Evolutionary conservation across 2,797 vertebrate genomes (phyloP).

Genomic region (Helarctos malayanus): DNA sequence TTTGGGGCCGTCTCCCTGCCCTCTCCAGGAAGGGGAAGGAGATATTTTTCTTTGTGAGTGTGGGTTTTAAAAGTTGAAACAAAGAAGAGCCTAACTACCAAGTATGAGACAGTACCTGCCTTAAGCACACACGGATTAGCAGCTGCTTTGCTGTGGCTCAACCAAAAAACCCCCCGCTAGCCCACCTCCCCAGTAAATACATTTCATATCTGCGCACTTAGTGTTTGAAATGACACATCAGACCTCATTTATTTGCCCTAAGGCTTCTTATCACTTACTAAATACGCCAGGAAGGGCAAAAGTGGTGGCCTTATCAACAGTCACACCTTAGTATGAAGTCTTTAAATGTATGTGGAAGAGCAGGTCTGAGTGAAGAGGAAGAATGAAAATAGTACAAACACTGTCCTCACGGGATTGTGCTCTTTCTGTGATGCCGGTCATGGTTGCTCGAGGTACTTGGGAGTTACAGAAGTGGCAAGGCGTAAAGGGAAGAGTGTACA

Average conservation of each 20-base stretch:
- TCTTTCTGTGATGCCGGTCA: too few species aligned
- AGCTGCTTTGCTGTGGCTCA: neutral
- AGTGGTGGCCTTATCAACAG: neutral
- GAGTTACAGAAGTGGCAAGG: neutral
- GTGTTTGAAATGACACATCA: slow-evolving; percentile 34
- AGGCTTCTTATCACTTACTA: slow-evolving; percentile 33
- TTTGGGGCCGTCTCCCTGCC: neutral
- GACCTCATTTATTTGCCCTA: slow-evolving; percentile 40
- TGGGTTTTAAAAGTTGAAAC: neutral
- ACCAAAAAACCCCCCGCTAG: neutral
- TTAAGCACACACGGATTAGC: neutral
- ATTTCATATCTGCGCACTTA: neutral
- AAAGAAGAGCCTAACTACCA: neutral
- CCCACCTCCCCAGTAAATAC: neutral
- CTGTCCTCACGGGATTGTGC: neutral
- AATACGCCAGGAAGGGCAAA: neutral
- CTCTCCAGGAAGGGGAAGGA: neutral
- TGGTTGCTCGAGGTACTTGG: neutral
- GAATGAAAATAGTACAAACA: neutral
- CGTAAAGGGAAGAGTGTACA: neutral
- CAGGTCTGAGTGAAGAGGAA: neutral
- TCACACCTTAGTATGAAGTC: neutral
- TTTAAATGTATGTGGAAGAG: neutral
- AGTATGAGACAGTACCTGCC: neutral
- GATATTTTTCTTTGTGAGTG: neutral